These are phyloP conservation scores for Drosophila rellima DNA, from an alignment of 2,888 invertebrate species.

Conservation along the genomic window DNA sequence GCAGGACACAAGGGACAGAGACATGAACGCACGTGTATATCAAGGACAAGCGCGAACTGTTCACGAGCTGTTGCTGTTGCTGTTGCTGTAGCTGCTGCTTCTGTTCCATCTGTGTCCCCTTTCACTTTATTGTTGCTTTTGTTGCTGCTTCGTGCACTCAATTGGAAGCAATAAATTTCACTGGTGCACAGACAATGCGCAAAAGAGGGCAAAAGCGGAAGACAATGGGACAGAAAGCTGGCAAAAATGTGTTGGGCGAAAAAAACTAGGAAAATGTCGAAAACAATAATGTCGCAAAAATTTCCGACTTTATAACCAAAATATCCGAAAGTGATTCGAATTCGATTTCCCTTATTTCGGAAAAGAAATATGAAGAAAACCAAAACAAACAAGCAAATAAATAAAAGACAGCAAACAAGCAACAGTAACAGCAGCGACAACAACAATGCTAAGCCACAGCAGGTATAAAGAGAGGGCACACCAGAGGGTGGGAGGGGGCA, in stretches of 20 bases:
- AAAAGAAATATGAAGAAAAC: slow-evolving; percentile 18
- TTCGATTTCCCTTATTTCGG: slow-evolving; percentile 80
- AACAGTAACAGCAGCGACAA: slow-evolving; percentile 54
- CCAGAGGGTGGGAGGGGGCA: neutral
- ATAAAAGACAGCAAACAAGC: slow-evolving; percentile 69
- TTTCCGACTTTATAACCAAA: slow-evolving; percentile 83
- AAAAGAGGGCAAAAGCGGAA: slow-evolving; percentile 27
- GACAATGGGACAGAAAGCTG: slow-evolving; percentile 26
- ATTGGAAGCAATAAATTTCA: slow-evolving; percentile 85
- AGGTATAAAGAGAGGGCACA: slow-evolving; percentile 19
- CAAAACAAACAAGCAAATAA: slow-evolving; percentile 55
- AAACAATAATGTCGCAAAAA: slow-evolving; percentile 83
- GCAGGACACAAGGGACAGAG: slow-evolving; percentile 36
- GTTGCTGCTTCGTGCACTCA: slow-evolving; percentile 74
- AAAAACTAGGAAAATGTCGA: slow-evolving; percentile 78
- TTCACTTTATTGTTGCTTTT: slow-evolving; percentile 42
- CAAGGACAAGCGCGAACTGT: slow-evolving; percentile 78
- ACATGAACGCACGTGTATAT: slow-evolving; percentile 74
- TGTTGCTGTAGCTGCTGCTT: slow-evolving; percentile 11
- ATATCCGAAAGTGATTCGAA: slow-evolving; percentile 85
- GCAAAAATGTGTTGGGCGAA: slow-evolving; percentile 53
- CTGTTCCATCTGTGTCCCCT: slow-evolving; percentile 26
- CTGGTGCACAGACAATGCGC: slow-evolving; percentile 65
- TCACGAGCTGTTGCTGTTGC: slow-evolving; percentile 62
- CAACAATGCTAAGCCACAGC: slow-evolving; percentile 56